Base-by-base conservation (phyloP, 2,113 vertebrate species). In the Misgurnus anguillicaudatus region DNA sequence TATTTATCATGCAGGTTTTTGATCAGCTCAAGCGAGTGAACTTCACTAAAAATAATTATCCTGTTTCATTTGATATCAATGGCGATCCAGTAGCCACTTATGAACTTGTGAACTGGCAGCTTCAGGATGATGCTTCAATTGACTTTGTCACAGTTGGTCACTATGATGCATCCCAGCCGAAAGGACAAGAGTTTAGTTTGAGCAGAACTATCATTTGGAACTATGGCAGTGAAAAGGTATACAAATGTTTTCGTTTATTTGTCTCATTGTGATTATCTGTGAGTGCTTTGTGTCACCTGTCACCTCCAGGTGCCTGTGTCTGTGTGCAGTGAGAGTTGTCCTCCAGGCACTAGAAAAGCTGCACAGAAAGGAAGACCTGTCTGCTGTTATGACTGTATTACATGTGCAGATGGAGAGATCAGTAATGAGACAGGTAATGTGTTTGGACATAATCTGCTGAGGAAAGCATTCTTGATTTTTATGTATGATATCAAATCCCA, bases 401-500 rank as follows among this genome's bases (percentile, higher is more conserved):
- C 92, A 31, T 31, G 91, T 84, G 87, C 89, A 61, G 90, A 93
- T 6, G 91, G 91, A 79, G 90, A 92, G 75, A 91, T 92, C 16
- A 93, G 88, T 38, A 93, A 72, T 58, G 36, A 42, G 11, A 72
- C 69, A 72, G 36, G 53, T 72, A 58, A 3, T 53, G 31, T 65
- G 5, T 3, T 65, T 68, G 51, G 14, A 55, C 16, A n/a, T 55
- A 55, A 1, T 17, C 51, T 55, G 47, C 9, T 48, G 4, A 13
- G 48, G 1, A 51, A 51, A 16, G 16, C 41, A 42, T 9, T 42
- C 9, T 3, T 42, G 41, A 9, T 42, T 42, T 42, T 42, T 31
- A 24, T 24, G 41, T 42, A 42, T 42, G 2, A 42, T 14, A 64
- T 64, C 3, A 4, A 7, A 41, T 14, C 17, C 14, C 9, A 4